Base-by-base conservation (phyloP, 2,113 vertebrate species). In the Piaya cayana region DNA sequence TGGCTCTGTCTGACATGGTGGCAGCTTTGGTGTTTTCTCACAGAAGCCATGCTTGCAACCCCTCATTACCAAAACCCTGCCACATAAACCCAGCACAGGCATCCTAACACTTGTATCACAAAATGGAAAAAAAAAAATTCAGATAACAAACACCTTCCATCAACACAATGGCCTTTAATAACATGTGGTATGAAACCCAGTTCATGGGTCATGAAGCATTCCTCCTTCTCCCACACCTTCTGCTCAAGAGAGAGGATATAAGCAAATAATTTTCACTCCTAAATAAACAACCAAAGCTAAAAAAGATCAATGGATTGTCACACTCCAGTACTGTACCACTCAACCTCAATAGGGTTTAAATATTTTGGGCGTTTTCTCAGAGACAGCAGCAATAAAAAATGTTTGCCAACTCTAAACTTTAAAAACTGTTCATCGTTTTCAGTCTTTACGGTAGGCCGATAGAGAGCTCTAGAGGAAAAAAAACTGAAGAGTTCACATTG, bases 11-110 rank as follows among this genome's bases (percentile, higher is more conserved):
- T 23, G 26, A 60, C 23, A 55, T 0, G 4, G 6, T 8, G 9
- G 11, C 26, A 84, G 22, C 16, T 75, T 88, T 43, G 14, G 16
- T 26, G 13, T 27, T 32, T 83, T 45, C 43, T 63, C n/a, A 42
- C 75, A 74, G n/a, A 55, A 80, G 15, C 15, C 11, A 43, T 8
- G 2, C 37, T 19, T 65, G 22, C 55, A 80, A 6, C 13, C 25
- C 17, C 11, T 12, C 20, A 1, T 43, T 47, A 64, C 15, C 19
- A 69, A 88, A 69, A 84, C 65, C 58, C 42, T 80, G 58, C 22
- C 67, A 68, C 0, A 0, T 4, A 17, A 88, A 79, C 8, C 9
- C 19, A 37, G 29, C 7, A 49, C 1, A 65, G 34, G 17, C 29
- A 86, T 8, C 8, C 10, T 37, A 87, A 75, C 27, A 21, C 37